Conservation (phyloP, 2,888 invertebrate species). For the Camptogramma bilineatum region DNA sequence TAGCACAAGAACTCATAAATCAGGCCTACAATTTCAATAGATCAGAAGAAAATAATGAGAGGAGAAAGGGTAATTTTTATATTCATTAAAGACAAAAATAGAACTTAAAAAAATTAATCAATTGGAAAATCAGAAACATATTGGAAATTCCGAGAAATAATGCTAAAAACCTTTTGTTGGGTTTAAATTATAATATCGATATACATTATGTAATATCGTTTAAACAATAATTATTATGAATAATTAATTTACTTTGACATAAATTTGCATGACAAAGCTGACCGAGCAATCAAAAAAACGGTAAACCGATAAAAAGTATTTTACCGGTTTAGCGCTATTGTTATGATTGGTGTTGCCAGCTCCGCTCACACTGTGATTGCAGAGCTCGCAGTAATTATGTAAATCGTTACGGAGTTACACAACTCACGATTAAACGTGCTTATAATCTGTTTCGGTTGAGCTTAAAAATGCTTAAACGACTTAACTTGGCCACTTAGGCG, state of each 20-base stretch:
- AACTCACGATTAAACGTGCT: constrained; percentile 62
- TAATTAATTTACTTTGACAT: too few species aligned
- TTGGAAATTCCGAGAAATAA: too few species aligned
- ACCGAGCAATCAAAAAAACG: background rate
- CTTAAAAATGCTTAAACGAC: constrained; percentile 44
- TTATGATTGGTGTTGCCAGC: constrained; percentile 11
- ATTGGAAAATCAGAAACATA: too few species aligned
- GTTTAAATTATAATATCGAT: too few species aligned
- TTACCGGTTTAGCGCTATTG: background rate
- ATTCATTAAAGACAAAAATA: too few species aligned
- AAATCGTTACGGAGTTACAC: constrained; percentile 54
- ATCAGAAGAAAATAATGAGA: too few species aligned
- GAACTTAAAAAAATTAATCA: too few species aligned
- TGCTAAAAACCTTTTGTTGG: too few species aligned
- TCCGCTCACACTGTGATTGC: constrained; percentile 28
- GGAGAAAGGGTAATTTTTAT: too few species aligned
- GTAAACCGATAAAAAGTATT: background rate
- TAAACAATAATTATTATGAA: too few species aligned
- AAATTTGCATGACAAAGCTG: background rate
- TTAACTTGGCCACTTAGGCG: constrained; percentile 41
- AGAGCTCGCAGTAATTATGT: constrained; percentile 56
- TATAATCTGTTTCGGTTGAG: constrained; percentile 53
- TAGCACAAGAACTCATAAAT: background rate
- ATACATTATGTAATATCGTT: too few species aligned
- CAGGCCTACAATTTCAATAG: too few species aligned